A percentile compares a stretch with the other conserved stretches of the same genome.
Evolutionary conservation across 2,888 invertebrate genomes (phyloP).

Genomic region (Cosmia trapezina): DNA sequence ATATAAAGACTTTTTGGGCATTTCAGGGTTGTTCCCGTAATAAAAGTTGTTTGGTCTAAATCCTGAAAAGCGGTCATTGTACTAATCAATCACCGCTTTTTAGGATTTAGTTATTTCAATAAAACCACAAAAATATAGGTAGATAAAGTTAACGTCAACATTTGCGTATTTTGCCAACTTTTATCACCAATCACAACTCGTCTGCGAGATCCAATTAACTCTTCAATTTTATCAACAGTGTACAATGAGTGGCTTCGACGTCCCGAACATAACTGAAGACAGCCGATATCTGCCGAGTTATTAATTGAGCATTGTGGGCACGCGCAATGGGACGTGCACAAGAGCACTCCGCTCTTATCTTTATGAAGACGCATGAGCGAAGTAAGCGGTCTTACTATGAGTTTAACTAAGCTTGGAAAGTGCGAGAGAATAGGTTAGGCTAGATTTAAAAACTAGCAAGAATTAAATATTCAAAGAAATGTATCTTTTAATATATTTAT

Average conservation of each 20-base stretch:
- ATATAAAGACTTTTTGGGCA: too few relatives aligned
- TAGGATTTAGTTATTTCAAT: too few relatives aligned
- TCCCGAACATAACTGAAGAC: conserved; percentile 60
- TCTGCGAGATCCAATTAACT: conserved; percentile 63
- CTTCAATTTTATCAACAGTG: conserved; percentile 62
- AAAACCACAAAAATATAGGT: too few relatives aligned
- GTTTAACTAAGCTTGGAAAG: not conserved
- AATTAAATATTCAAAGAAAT: too few relatives aligned
- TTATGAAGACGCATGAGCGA: conserved; percentile 71
- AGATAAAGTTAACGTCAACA: not conserved
- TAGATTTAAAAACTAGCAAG: not conserved
- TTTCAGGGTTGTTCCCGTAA: too few relatives aligned
- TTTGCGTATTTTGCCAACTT: too few relatives aligned
- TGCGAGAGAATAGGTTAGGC: not conserved
- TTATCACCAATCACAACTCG: conserved; percentile 22
- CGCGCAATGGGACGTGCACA: conserved; percentile 70
- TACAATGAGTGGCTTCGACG: conserved; percentile 64
- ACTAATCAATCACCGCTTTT: too few relatives aligned
- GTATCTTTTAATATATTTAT: too few relatives aligned
- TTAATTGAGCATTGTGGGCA: conserved; percentile 77
- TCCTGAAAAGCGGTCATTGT: too few relatives aligned
- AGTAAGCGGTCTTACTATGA: conserved; percentile 49
- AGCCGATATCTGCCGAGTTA: conserved; percentile 66
- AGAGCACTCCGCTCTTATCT: conserved; percentile 68
- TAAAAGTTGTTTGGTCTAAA: too few relatives aligned